phyloP scores from a whole-genome alignment of 64 coral and sea anemone genomes.

The Acropora tenuis region DNA sequence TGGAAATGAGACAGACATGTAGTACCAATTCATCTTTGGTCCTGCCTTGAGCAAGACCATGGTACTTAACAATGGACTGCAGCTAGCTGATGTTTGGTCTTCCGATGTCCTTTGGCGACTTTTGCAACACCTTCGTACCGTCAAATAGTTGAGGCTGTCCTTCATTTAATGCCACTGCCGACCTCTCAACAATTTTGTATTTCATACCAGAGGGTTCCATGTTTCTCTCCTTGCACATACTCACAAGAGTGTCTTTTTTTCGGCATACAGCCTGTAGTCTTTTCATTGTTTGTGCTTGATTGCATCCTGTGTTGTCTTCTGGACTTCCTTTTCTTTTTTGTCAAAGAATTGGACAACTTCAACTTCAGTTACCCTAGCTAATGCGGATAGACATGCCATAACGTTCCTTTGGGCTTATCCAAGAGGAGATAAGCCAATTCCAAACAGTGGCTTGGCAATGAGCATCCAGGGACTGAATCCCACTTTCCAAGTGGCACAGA shows the following conservation, averaged over 20 bases:
- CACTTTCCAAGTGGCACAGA: constrained; percentile 17
- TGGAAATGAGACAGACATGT: constrained; percentile 36
- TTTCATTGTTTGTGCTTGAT: constrained; percentile 37
- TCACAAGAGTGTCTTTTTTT: constrained; percentile 19
- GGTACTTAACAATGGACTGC: constrained; percentile 40
- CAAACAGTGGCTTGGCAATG: constrained; percentile 19
- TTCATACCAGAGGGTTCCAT: constrained; percentile 5
- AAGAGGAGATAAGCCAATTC: constrained; percentile 47
- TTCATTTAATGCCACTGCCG: background rate
- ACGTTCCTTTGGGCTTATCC: constrained; percentile 12
- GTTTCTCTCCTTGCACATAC: constrained; percentile 14
- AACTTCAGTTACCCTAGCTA: constrained; percentile 42
- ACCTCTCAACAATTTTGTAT: background rate
- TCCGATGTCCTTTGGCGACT: constrained; percentile 47
- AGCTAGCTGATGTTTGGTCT: constrained; percentile 28
- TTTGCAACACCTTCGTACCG: constrained; percentile 28
- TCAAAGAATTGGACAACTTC: constrained; percentile 35
- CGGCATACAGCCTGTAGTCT: background rate
- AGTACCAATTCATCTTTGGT: constrained; percentile 40
- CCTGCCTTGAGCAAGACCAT: constrained; percentile 34
- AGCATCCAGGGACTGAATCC: constrained; percentile 39
- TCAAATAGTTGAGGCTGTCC: constrained; percentile 13
- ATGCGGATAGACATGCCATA: constrained; percentile 8
- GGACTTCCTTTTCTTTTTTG: constrained; percentile 36
- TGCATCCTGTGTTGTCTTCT: constrained; percentile 5